phyloP scores from a whole-genome alignment of 1,140 invertebrate species.

The Globodera rostochiensis region DNA sequence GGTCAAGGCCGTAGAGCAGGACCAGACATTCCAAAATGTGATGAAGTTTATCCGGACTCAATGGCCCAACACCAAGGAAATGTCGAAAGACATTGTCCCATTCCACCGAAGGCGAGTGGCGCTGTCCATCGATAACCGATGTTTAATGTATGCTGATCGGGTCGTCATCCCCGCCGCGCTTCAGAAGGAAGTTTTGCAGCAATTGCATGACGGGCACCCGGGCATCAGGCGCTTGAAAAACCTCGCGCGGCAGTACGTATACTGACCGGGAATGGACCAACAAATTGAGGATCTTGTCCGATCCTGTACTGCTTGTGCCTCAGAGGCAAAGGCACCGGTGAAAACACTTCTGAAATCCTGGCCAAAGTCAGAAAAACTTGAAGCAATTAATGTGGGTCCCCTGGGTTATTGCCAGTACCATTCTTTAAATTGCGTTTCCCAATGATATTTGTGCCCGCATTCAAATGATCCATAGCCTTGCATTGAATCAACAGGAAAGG shows the following conservation, averaged over 20 bases:
- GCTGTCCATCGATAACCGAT: neutral
- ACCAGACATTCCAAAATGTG: too few species aligned
- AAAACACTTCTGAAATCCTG: neutral
- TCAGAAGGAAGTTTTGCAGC: neutral
- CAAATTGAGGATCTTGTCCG: conserved; percentile 6
- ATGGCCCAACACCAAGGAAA: neutral
- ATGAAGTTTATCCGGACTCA: too few species aligned
- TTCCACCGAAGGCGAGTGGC: neutral
- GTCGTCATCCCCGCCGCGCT: neutral
- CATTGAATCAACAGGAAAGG: too few species aligned
- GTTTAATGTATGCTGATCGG: neutral
- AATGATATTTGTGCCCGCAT: too few species aligned
- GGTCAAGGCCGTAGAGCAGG: too few species aligned
- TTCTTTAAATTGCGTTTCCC: too few species aligned
- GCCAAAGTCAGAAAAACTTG: neutral
- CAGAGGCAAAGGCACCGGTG: conserved; percentile 11
- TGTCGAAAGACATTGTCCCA: neutral
- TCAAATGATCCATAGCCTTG: too few species aligned
- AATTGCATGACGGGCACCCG: conserved; percentile 12
- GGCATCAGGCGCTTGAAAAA: conserved; percentile 13
- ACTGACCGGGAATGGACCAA: conserved; percentile 2
- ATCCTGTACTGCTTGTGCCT: neutral
- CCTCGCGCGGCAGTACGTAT: conserved; percentile 11
- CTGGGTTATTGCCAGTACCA: too few species aligned
- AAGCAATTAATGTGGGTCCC: too few species aligned